Evolutionary conservation across 2,888 invertebrate genomes (phyloP).

Genomic region (Teleiodes luculella): DNA sequence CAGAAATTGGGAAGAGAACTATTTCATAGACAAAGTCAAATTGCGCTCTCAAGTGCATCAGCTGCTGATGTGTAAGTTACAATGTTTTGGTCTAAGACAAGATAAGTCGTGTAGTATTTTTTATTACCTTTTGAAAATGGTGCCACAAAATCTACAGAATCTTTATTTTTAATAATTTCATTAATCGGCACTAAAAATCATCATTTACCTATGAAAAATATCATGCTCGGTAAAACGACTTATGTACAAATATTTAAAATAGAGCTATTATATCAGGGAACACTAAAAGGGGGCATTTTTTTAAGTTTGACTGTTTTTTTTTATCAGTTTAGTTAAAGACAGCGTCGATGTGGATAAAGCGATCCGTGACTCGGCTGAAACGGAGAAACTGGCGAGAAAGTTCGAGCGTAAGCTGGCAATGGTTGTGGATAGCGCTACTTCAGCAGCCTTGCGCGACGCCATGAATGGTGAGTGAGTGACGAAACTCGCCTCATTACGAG

Average conservation of each 20-base stretch:
- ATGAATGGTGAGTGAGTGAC: conserved; percentile 62
- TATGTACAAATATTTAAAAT: background rate
- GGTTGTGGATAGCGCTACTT: conserved; percentile 45
- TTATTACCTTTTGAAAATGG: too few species aligned
- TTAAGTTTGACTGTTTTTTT: background rate
- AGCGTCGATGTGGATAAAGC: background rate
- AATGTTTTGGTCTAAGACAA: background rate
- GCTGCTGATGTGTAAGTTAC: conserved; percentile 7
- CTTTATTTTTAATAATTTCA: too few species aligned
- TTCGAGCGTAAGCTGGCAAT: conserved; percentile 53
- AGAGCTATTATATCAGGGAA: too few species aligned
- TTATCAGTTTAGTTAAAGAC: background rate
- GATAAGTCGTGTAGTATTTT: too few species aligned
- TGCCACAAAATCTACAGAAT: too few species aligned
- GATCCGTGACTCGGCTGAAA: conserved; percentile 42
- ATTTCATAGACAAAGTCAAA: background rate
- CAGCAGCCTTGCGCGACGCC: conserved; percentile 39
- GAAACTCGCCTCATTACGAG: too few species aligned
- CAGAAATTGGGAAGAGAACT: background rate
- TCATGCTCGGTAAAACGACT: background rate
- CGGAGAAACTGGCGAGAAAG: conserved; percentile 57
- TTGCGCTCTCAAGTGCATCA: background rate
- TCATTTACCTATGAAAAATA: background rate
- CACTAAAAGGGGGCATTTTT: too few species aligned
- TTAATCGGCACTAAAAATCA: too few species aligned